Evolutionary conservation across 2,797 vertebrate species (phyloP), one percentile per base, ranked within the genome.

Genomic region (Phrynocephalus guinanensis): DNA sequence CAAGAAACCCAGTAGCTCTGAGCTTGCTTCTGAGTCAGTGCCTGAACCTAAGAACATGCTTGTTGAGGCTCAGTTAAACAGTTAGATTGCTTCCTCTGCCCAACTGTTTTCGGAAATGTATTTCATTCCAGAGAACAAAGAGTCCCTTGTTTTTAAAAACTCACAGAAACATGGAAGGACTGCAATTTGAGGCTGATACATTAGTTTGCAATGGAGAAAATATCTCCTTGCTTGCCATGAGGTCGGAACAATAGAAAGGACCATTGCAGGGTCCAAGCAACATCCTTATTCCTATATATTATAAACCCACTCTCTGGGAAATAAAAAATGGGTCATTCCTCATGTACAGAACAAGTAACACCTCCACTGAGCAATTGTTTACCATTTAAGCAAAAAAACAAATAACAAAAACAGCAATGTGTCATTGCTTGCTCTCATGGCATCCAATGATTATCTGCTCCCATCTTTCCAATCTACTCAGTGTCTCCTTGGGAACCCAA

Each of bases 81-180:
- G 72, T 26, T 9, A 50, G 56, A 76, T 20, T 38, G 60, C 72
- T 76, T 77, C 60, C 44, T 68, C 71, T 10, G 63, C 50, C 72
- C 33, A 15, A 13, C 68, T 38, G 73, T 67, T 90, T 89, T 84
- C 11, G 71, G 71, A 89, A 87, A 90, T 72, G 48, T 13, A 71
- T 10, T 70, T 26, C 7, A 13, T 83, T 48, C 60, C 30, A 66
- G 22, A 75, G 71, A 83, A 83, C 68, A 56, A 56, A 56, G n/a
- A 38, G 56, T 75, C 33, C 30, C 83, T 16, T 63, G 63, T 44
- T 10, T 71, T 50, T 48, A 56, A 26, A 60, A 84, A 33, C 30
- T 44, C 22, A 66, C 72, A 66, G 60, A 56, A 28, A 28, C 30
- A 73, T 75, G 52, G 13, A 76, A 76, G 13, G 11, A 48, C 26